Evolutionary conservation across 2,797 vertebrate genomes (phyloP).

Genomic region (Alosa sapidissima): DNA sequence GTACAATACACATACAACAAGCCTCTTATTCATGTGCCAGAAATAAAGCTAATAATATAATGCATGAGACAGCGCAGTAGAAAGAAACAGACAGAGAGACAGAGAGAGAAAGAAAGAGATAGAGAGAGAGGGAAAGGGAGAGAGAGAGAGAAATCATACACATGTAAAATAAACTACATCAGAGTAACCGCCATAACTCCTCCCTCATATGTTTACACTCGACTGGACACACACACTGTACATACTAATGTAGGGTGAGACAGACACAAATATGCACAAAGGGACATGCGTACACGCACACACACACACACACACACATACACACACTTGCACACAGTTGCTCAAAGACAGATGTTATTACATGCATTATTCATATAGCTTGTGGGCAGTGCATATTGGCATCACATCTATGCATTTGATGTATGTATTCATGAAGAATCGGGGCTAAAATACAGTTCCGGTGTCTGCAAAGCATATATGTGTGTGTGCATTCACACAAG

Average conservation of each 20-base stretch:
- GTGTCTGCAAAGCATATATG: too few species aligned
- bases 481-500: neutral
- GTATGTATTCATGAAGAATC: too few species aligned
- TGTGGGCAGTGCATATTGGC: neutral
- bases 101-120: too few species aligned
- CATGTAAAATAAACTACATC: neutral
- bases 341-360: neutral
- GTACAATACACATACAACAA: neutral
- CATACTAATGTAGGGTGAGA: too few species aligned
- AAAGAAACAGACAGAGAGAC: too few species aligned
- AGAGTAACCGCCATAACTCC: neutral
- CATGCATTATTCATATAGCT: conserved; percentile 7
- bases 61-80: too few species aligned
- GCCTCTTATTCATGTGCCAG: too few species aligned
- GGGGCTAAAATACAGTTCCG: too few species aligned
- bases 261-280: too few species aligned
- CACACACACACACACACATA: neutral
- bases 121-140: too few species aligned
- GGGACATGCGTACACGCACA: too few species aligned
- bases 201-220: neutral
- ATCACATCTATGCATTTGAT: neutral
- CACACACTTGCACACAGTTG: neutral
- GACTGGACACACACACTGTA: neutral
- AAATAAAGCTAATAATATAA: too few species aligned
- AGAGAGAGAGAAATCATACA: neutral